phyloP scores from a whole-genome alignment of 2,113 vertebrate genomes.

The Zapus hudsonius region DNA sequence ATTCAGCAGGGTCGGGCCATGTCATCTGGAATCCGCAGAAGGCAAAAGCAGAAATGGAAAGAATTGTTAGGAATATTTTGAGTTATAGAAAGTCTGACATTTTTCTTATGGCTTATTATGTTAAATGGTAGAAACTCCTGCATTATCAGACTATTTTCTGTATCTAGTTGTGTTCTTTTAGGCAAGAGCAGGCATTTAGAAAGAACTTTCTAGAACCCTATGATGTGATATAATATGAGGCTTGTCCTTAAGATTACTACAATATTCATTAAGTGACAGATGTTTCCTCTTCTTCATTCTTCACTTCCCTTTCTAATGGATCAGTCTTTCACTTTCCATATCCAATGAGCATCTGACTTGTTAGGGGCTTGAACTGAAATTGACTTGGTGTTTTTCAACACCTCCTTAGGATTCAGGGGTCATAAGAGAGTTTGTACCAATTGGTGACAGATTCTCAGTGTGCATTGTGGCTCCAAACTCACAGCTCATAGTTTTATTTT shows the following conservation, averaged over 20 bases:
- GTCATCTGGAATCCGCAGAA: neutral
- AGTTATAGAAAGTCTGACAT: neutral
- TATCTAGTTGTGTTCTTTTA: neutral
- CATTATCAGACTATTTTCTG: neutral
- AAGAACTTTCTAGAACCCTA: neutral
- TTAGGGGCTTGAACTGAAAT: neutral
- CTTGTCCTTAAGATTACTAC: neutral
- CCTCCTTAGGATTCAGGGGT: neutral
- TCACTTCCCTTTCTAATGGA: neutral
- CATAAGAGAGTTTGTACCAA: neutral
- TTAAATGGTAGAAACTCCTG: constrained; percentile 3
- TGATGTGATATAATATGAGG: neutral
- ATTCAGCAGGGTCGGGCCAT: neutral
- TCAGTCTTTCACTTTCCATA: neutral
- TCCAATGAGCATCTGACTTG: neutral
- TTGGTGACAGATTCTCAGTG: neutral
- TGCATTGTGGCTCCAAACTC: neutral
- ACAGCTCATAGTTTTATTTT: neutral
- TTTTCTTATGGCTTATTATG: neutral
- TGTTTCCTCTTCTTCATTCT: neutral
- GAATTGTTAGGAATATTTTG: neutral
- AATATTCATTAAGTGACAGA: neutral
- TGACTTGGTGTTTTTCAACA: neutral
- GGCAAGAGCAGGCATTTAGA: neutral
- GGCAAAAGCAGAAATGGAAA: neutral